Evolutionary conservation across 1,140 invertebrate species (phyloP).

Genomic region (Neodiprion pinetum): DNA sequence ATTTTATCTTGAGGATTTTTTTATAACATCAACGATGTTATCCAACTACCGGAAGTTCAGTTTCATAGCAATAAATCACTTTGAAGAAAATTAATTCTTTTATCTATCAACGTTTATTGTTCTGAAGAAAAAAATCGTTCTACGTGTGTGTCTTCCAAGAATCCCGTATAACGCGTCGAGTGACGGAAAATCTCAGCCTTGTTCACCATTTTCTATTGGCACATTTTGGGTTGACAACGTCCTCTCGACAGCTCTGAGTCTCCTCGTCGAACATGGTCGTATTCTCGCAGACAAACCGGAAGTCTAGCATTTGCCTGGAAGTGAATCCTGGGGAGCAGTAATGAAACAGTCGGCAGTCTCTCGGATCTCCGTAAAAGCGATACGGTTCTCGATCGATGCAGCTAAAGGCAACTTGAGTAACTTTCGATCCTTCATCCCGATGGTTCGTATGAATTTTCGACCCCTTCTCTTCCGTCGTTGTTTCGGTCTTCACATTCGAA

Average conservation of each 20-base stretch:
- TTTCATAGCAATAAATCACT: no score
- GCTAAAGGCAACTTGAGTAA: slow-evolving; percentile 53
- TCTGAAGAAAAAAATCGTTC: no score
- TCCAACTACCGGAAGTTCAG: no score
- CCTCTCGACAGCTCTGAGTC: slow-evolving; percentile 61
- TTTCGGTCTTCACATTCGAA: not conserved
- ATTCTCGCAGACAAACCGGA: slow-evolving; percentile 68
- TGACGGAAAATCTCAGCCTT: not conserved
- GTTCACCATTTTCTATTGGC: slow-evolving; percentile 43
- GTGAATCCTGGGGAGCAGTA: slow-evolving; percentile 68
- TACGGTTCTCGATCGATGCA: slow-evolving; percentile 65
- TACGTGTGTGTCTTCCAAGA: not conserved
- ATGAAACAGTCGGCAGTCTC: slow-evolving; percentile 68
- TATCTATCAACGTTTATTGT: no score
- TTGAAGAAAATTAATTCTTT: no score
- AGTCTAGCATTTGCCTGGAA: slow-evolving; percentile 64
- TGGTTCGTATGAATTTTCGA: not conserved
- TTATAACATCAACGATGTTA: no score
- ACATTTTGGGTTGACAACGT: slow-evolving; percentile 45
- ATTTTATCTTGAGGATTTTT: no score
- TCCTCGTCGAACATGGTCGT: slow-evolving; percentile 65
- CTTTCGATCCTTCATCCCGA: slow-evolving; percentile 16
- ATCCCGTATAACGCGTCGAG: not conserved
- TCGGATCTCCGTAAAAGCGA: slow-evolving; percentile 65
- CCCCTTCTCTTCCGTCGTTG: slow-evolving; percentile 22